Base-by-base conservation (phyloP, 1,140 invertebrate species). In the Drosophila mauritiana region DNA sequence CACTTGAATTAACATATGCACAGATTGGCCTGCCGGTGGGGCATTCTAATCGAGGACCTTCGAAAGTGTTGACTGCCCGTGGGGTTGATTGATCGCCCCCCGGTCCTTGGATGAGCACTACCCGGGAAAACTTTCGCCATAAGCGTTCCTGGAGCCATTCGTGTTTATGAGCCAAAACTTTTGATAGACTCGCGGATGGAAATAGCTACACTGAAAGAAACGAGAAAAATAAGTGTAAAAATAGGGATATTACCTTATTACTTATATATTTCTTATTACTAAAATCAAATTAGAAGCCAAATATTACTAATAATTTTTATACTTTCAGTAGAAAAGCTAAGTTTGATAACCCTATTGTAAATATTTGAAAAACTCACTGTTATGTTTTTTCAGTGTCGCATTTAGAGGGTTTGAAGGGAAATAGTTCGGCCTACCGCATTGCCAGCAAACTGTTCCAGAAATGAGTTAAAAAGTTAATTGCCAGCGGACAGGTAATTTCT, bases 1-100 rank as follows among this genome's bases (percentile, higher is more conserved):
- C 90, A 91, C 86, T 91, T 91, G 90, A 91, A 91, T 91, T 91
- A 91, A 90, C 90, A 91, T 91, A 91, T 85, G 76, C 73, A 76
- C 72, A 80, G 79, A 82, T 82, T 82, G 80, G 39, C 74, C 65
- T 13, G 7, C 17, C 10, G 8, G 37, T 13, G 39, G 56, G 36
- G 53, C 39, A 45, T 70, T 53, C 46, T 40, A 58, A 58, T 58
- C 56, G 31, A 52, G 67, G 62, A 55, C 67, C 63, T 69, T 69
- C 49, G 42, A 78, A 82, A 86, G 83, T 86, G 82, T 88, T 88
- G 82, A 86, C 54, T 83, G 72, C 68, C 46, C 49, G 27, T 39
- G 55, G 56, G 68, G 73, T 20, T 80, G 84, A 86, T 88, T 88
- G 82, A 86, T 86, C 83, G 73, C 42, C 62, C 49, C 53, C 27